phyloP scores from a whole-genome alignment of 2,888 invertebrate species.

The Nycteola revayana region DNA sequence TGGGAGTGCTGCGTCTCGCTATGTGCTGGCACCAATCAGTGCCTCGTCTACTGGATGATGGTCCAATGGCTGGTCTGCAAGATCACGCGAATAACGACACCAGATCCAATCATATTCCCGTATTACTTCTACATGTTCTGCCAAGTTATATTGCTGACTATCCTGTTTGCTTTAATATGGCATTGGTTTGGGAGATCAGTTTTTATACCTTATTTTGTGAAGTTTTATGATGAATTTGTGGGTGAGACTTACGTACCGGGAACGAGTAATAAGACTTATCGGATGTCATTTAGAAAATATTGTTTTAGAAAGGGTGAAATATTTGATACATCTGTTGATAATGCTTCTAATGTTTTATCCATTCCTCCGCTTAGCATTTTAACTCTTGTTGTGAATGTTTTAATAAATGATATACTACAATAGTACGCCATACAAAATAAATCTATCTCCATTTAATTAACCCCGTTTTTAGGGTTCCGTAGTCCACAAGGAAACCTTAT shows the following conservation, averaged over 20 bases:
- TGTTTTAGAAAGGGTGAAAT: slow-evolving; percentile 71
- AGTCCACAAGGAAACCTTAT: too few species aligned
- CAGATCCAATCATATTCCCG: slow-evolving; percentile 63
- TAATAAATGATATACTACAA: slow-evolving; percentile 16
- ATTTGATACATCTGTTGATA: slow-evolving; percentile 49
- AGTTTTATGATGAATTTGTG: slow-evolving; percentile 38
- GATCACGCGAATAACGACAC: slow-evolving; percentile 54
- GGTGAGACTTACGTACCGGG: not conserved
- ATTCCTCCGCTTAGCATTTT: slow-evolving; percentile 4
- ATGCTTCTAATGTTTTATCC: slow-evolving; percentile 6
- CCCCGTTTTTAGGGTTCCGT: too few species aligned
- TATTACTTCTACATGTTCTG: slow-evolving; percentile 69
- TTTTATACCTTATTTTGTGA: slow-evolving; percentile 49
- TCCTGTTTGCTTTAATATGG: slow-evolving; percentile 52
- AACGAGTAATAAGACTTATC: not conserved
- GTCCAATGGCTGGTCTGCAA: slow-evolving; percentile 69
- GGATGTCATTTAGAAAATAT: slow-evolving; percentile 51
- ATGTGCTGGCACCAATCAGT: slow-evolving; percentile 63
- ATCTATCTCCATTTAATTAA: too few species aligned
- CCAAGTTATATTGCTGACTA: slow-evolving; percentile 57
- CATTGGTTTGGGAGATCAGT: slow-evolving; percentile 45
- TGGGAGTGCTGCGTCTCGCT: slow-evolving; percentile 57
- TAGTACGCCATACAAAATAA: too few species aligned
- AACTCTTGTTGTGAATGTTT: slow-evolving; percentile 11
- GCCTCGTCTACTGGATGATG: slow-evolving; percentile 65